Base-by-base conservation (phyloP, 2,797 vertebrate species). In the Sitta carolinensis region DNA sequence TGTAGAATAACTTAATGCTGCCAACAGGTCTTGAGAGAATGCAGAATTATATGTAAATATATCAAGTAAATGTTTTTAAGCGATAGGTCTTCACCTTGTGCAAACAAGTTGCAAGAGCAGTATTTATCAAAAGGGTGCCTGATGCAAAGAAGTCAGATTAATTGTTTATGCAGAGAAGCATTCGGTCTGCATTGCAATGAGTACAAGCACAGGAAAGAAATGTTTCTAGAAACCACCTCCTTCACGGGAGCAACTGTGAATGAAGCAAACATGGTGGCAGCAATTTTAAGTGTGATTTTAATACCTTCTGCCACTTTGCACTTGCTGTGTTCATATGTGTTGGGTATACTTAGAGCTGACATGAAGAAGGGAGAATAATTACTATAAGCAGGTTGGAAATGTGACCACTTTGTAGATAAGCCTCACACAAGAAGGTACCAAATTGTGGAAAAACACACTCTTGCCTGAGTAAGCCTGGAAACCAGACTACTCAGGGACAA, bases 51-150 rank as follows among this genome's bases (percentile, higher is more conserved):
- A 59, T 91, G 94, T 93, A 95, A 93, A 95, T 92, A 94, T 23
- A 89, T 89, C 81, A 88, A 86, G 93, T 83, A 84, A 95, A 95
- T 92, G 96, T 96, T 97, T 95, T 96, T 93, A 95, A 96, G 95
- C 17, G 42, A 69, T 86, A 95, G 95, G 90, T 92, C 96, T 89
- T 96, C 95, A 96, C 95, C 95, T 57, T 96, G 89, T 84, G 90
- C 95, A 96, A 96, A 96, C 93, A 96, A 81, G 94, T 91, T 89
- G 93, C 90, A 80, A 43, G 54, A 77, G 84, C 91, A 93, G 66
- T 88, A 91, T 94, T 94, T 94, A 90, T 95, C 68, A 52, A 93
- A 92, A 95, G 85, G 80, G 89, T 81, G 74, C 63, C 83, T 94
- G 93, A 87, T 90, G 91, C 85, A 70, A 76, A 91, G 89, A 32